Evolutionary conservation across 2,113 vertebrate genomes (phyloP).

Genomic region (Cyprinodon brontotheroides): DNA sequence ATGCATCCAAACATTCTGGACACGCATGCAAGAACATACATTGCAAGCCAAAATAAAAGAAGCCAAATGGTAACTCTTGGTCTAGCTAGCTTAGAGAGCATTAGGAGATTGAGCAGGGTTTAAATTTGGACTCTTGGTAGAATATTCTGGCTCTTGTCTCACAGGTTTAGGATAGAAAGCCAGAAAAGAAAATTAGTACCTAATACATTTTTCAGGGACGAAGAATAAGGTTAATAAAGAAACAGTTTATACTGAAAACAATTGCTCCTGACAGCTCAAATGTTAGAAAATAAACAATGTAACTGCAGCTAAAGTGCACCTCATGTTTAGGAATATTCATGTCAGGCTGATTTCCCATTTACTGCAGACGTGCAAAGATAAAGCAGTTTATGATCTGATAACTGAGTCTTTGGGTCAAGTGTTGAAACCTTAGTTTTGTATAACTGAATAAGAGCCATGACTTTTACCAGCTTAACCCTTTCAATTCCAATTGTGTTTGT

Average conservation of each 20-base stretch:
- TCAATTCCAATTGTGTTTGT: neutral
- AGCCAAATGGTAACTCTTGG: constrained; percentile 28
- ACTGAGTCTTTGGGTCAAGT: constrained; percentile 5
- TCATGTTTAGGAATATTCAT: neutral
- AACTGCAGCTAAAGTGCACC: neutral
- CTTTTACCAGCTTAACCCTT: neutral
- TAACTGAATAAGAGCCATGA: neutral
- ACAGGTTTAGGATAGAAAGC: neutral
- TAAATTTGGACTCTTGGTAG: neutral
- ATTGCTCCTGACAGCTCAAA: neutral
- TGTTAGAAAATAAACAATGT: neutral
- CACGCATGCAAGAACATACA: constrained; percentile 30
- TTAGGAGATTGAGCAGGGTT: neutral
- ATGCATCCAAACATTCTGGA: constrained; percentile 10
- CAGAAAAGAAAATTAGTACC: neutral
- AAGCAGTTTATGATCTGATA: neutral
- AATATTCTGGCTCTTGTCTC: neutral
- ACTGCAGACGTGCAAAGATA: constrained; percentile 32
- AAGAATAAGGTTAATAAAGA: neutral
- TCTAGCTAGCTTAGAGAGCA: constrained; percentile 19
- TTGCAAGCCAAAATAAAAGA: constrained; percentile 11
- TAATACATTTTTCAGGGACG: neutral
- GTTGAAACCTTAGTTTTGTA: neutral
- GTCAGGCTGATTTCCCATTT: constrained; percentile 10
- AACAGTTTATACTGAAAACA: neutral